Evolutionary conservation across 2,888 invertebrate genomes (phyloP), one percentile per base, ranked within the genome.

Genomic region (Agrilus cyanescens): DNA sequence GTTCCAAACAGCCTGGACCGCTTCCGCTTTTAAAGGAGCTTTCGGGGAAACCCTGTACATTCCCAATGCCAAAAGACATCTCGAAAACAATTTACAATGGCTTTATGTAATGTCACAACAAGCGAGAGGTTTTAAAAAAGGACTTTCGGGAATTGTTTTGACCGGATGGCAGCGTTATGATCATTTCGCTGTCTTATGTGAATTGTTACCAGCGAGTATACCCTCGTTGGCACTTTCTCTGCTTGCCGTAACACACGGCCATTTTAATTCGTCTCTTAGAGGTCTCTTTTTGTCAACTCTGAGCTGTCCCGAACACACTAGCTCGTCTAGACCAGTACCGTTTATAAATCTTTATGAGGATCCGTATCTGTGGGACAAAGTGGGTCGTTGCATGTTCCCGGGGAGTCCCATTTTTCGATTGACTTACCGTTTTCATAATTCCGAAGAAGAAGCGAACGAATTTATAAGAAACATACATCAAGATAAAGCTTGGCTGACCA

Each of bases 11-110:
- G 76, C 80, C 7, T 85, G 85, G 85, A 73, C 78, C 3, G 82
- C 83, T 2, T 80, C 80, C 3, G 83, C 84, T 1, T 85, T 77
- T 59, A 85, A 85, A 62, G 85, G 82, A 1, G 82, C 82, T 4
- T 82, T 82, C 52, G 82, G 82, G 0, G 82, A 83, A 61, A 79
- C 78, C 3, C 54, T 81, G 36, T 74, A 76, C 52, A 71, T 82
- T 45, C 81, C 82, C 4, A 78, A 80, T 45, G 70, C 78, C 12
- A 72, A 75, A 50, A 68, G 78, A 37, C 82, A 83, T 62, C 63
- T 82, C 39, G 81, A 82, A 57, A 83, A 83, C 57, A 80, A 80
- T 56, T 63, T 80, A 46, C 68, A 78, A 38, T 83, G 83, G 83
- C 57, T 81, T 47, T 76, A 78, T 38, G 74, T 78, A 3, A 85